Evolutionary conservation across 2,797 vertebrate genomes (phyloP).

Genomic region (Diplodus puntazzo): DNA sequence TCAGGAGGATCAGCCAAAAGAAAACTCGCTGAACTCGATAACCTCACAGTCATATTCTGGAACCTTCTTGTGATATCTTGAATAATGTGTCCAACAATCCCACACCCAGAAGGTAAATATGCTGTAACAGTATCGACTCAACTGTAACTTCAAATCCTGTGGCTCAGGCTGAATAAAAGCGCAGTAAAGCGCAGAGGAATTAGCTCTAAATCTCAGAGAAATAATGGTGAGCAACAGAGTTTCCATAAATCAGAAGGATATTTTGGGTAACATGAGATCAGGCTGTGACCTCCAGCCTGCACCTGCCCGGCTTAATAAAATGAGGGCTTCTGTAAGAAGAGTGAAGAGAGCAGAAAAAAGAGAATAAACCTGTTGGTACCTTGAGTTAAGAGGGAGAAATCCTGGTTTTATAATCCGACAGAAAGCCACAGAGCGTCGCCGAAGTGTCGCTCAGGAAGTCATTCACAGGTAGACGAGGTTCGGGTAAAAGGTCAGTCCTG

Average conservation of each 20-base stretch:
- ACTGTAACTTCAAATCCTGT: neutral
- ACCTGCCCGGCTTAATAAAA: conserved; percentile 65
- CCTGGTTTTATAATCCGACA: conserved; percentile 74
- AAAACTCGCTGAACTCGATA: conserved; percentile 38
- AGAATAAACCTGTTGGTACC: conserved; percentile 69
- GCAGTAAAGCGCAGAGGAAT: neutral
- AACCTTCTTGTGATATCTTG: conserved; percentile 20
- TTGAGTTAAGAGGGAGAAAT: conserved; percentile 59
- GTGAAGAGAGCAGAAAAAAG: neutral
- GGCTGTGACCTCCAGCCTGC: conserved; percentile 49
- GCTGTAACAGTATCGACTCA: neutral
- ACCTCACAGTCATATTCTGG: conserved; percentile 19
- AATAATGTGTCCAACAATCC: conserved; percentile 24
- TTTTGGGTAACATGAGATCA: conserved; percentile 50
- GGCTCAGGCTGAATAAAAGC: conserved; percentile 4
- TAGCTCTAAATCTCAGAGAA: neutral
- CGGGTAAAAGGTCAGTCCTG: conserved; percentile 51
- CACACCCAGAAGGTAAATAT: conserved; percentile 65
- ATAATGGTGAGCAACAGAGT: neutral
- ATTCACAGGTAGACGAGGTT: conserved; percentile 58
- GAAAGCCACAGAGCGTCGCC: conserved; percentile 30
- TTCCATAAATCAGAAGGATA: conserved; percentile 12
- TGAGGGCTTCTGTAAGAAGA: conserved; percentile 22
- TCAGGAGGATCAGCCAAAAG: conserved; percentile 5
- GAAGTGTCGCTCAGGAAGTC: conserved; percentile 43